Base-by-base conservation (phyloP, 2,797 vertebrate genomes). In the Rhinogobio ventralis region DNA sequence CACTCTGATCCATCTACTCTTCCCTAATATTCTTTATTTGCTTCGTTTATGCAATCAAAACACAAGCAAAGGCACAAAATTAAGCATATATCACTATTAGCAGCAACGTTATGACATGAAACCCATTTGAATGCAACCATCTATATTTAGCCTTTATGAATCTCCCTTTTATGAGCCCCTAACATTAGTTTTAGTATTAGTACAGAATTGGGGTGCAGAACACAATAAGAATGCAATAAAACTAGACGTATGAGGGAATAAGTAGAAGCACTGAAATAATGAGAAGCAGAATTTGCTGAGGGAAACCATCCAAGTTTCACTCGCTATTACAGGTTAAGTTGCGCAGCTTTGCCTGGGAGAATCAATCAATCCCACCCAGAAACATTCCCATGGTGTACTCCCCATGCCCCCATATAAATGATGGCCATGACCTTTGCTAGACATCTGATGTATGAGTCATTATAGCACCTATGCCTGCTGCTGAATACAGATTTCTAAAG, bases 371-470 rank as follows among this genome's bases (percentile, higher is more conserved):
- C 45, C 28, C 23, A 79, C 57, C 77, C 53, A 53, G 73, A 49
- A 79, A 79, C 14, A 66, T 79, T 79, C 74, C 51, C 45, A 51
- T 73, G 33, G 68, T 64, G 83, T 72, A 66, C 67, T 64, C 55
- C 33, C 36, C 53, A 71, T 55, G 73, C 51, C 42, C 46, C 7
- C 30, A 60, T 19, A 80, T 68, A 76, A 51, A 79, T 79, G 76
- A 79, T 85, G 15, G 57, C n/a, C 42, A 53, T 73, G 83, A 85
- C 83, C 83, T 85, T 79, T 85, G 15, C 76, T 39, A 66, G 68
- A 79, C 83, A 78, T 73, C 45, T 66, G 55, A 85, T 79, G 76
- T 79, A 64, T 79, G 53, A 79, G 45, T 79, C 57, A 79, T 79
- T 60, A 53, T 79, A 9, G 30, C 68, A 79, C 75, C 73, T 57